A percentile compares a stretch with the other conserved stretches of the same genome.
These are phyloP conservation scores for Trichacis sp. DNA, from an alignment of 2,888 invertebrate species.

Conservation along the genomic window DNA sequence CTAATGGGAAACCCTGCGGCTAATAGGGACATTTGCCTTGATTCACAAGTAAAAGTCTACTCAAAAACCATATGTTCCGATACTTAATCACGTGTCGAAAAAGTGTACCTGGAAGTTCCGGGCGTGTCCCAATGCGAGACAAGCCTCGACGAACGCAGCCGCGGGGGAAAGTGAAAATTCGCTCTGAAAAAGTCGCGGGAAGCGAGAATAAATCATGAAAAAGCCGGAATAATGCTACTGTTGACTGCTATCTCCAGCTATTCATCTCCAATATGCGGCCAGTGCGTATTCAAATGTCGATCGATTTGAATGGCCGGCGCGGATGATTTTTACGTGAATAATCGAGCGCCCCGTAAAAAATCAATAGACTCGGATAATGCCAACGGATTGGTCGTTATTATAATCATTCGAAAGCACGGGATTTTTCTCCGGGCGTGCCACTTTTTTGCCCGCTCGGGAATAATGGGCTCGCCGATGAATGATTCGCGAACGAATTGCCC, in stretches of 20 bases:
- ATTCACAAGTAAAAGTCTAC: too few relatives aligned
- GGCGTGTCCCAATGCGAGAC: neutral
- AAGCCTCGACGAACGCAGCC: neutral
- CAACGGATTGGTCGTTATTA: conserved; percentile 16
- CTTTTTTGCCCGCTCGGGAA: too few relatives aligned
- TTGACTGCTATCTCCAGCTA: conserved; percentile 19
- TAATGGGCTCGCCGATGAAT: too few relatives aligned
- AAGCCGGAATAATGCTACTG: conserved; percentile 16
- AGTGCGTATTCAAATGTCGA: conserved; percentile 35
- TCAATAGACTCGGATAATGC: conserved; percentile 9
- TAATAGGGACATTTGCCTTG: too few relatives aligned
- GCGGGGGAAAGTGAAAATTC: conserved; percentile 14
- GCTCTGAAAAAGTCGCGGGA: neutral
- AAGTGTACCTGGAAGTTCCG: neutral
- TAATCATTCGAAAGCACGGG: neutral
- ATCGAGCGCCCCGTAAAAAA: conserved; percentile 12
- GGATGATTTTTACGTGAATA: conserved; percentile 15
- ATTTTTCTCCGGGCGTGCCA: neutral
- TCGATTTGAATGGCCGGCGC: conserved; percentile 20
- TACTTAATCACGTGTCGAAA: too few relatives aligned
- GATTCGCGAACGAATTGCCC: too few relatives aligned
- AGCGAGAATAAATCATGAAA: conserved; percentile 34
- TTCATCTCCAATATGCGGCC: conserved; percentile 31
- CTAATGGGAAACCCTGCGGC: too few relatives aligned
- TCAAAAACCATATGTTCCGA: too few relatives aligned